Evolutionary conservation across 2,888 invertebrate species (phyloP), one percentile per base, ranked within the genome.

Genomic region (Dynastes maya): DNA sequence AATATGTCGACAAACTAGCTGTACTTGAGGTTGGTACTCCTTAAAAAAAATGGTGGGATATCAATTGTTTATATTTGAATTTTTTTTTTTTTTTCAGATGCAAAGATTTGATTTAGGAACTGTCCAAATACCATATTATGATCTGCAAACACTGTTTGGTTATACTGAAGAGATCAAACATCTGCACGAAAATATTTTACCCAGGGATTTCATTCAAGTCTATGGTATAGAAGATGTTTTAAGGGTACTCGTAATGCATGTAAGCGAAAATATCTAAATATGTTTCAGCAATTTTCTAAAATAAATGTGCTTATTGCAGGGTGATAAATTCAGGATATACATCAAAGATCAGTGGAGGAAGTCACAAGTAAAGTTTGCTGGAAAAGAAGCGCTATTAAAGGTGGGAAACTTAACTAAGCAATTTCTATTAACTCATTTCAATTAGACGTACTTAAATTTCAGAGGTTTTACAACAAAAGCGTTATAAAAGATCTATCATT

Each of bases 271-370:
- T 37, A 37, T 5, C 0, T 5, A 37, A 37, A 37, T 8, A 68
- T 29, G 29, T 51, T 27, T 49, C 27, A 37, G n/a, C n/a, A 63
- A 2, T 32, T 22, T 22, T 2, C 27, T 2, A 29, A 27, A 22
- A 61, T 61, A 29, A 29, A 63, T 32, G 13, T 4, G 13, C 29
- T 32, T 64, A 49, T 67, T 72, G 49, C 64, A 80, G 80, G 65
- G 37, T n/a, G 4, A 68, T 2, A 64, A 68, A 51, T 77, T 80
- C 27, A 70, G 79, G 16, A 45, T 76, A 55, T 79, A 80, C 55
- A 77, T 80, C 45, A 61, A 71, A 63, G 80, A 80, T 51, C 77
- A 80, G 32, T 80, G 78, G 67, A 70, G 63, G 29, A 79, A 79
- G 53, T 77, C 71, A 6, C 68, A 77, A 37, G 53, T 61, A 0